Evolutionary conservation across 2,797 vertebrate genomes (phyloP).

Genomic region (Karalla daura): DNA sequence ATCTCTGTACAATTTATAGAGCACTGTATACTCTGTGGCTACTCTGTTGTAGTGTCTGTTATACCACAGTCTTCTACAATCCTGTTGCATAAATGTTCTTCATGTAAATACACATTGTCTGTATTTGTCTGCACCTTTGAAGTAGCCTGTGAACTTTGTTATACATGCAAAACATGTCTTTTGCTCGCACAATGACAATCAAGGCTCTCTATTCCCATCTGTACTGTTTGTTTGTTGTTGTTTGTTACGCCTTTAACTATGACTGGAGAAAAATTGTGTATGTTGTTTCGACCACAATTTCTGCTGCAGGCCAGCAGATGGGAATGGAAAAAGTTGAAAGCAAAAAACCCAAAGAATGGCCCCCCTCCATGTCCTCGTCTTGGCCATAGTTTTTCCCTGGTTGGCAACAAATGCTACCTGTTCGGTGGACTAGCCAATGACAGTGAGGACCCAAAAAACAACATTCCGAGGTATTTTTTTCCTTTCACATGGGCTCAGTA

Average conservation of each 20-base stretch:
- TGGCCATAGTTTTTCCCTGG: constrained; percentile 96
- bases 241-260: background rate
- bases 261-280: background rate
- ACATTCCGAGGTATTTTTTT: constrained; percentile 91
- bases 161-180: too few relatives aligned
- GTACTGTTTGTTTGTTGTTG: too few relatives aligned
- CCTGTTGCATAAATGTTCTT: too few relatives aligned
- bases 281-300: constrained; percentile 15
- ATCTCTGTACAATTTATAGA: too few relatives aligned
- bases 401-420: constrained; percentile 96
- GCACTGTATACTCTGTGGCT: too few relatives aligned
- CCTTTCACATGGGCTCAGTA: background rate
- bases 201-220: too few relatives aligned
- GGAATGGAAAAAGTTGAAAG: constrained; percentile 98
- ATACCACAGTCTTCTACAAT: too few relatives aligned
- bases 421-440: constrained; percentile 96
- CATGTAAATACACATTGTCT: too few relatives aligned
- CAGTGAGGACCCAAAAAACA: constrained; percentile 97
- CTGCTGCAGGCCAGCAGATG: constrained; percentile 91
- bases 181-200: too few relatives aligned
- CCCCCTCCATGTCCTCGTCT: constrained; percentile 94
- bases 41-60: too few relatives aligned
- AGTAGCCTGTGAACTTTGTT: too few relatives aligned
- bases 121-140: too few relatives aligned
- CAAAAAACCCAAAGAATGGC: constrained; percentile 95